Conservation (phyloP, 1,140 invertebrate species). For the Stegodyphus dumicola region DNA sequence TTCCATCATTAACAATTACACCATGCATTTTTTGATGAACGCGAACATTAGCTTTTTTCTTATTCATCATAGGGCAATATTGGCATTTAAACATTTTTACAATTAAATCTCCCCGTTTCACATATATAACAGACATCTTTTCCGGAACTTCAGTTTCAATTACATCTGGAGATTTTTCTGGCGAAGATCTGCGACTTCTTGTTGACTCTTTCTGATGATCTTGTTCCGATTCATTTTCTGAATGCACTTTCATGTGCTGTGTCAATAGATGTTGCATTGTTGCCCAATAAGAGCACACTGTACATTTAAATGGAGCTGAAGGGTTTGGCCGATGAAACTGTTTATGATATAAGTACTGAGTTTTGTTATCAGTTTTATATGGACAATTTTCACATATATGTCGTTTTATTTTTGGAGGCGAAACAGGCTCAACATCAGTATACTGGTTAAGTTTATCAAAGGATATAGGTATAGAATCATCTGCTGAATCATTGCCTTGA, state of each 20-base stretch:
- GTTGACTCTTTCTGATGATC: not conserved
- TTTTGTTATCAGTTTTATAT: conserved; percentile 84
- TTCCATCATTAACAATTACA: conserved; percentile 62
- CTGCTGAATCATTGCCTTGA: conserved; percentile 17
- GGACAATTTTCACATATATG: conserved; percentile 80
- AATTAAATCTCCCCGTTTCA: conserved; percentile 77
- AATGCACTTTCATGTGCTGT: conserved; percentile 82
- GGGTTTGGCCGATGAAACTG: conserved; percentile 80
- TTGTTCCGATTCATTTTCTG: conserved; percentile 68
- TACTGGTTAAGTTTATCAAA: conserved; percentile 40
- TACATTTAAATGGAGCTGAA: conserved; percentile 79
- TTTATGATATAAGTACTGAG: conserved; percentile 85
- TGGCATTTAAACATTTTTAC: conserved; percentile 87
- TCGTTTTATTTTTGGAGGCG: conserved; percentile 63
- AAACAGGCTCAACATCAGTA: not conserved
- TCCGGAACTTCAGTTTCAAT: conserved; percentile 65
- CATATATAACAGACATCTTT: conserved; percentile 73
- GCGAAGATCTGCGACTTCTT: not conserved
- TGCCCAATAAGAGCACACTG: conserved; percentile 84
- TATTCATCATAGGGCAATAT: conserved; percentile 86
- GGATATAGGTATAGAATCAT: conserved; percentile 54
- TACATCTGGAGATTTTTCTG: not conserved
- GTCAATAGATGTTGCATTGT: conserved; percentile 81
- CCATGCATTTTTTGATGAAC: conserved; percentile 88
- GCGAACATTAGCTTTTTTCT: conserved; percentile 76